Evolutionary conservation across 2,888 invertebrate genomes (phyloP).

Genomic region (Strigamia transsilvanica): DNA sequence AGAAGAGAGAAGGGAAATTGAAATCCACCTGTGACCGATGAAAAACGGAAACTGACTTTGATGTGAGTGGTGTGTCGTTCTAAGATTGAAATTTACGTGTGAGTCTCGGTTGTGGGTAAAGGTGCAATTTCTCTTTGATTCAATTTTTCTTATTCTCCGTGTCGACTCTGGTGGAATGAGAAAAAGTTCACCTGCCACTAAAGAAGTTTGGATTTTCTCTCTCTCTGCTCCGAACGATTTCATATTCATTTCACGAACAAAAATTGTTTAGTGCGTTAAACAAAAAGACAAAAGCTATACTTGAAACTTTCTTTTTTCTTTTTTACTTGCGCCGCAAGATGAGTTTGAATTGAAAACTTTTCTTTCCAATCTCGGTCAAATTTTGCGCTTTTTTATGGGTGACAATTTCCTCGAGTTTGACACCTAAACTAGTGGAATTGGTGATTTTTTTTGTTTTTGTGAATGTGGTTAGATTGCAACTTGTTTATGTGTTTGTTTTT

Average conservation of each 20-base stretch:
- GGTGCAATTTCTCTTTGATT: slow-evolving; percentile 48
- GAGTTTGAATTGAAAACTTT: slow-evolving; percentile 16
- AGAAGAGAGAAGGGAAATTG: slow-evolving; percentile 42
- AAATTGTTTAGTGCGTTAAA: slow-evolving; percentile 42
- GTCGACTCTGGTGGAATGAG: slow-evolving; percentile 49
- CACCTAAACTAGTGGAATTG: not conserved
- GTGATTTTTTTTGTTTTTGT: not conserved
- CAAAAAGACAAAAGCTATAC: slow-evolving; percentile 13
- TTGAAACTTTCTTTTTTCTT: not conserved
- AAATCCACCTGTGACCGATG: slow-evolving; percentile 49
- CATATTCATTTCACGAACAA: slow-evolving; percentile 43
- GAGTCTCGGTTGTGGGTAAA: slow-evolving; percentile 36
- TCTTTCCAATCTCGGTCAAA: slow-evolving; percentile 9
- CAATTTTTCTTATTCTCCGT: slow-evolving; percentile 43
- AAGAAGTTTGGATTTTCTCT: slow-evolving; percentile 27
- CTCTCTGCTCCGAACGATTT: not conserved
- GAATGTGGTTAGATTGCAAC: slow-evolving; percentile 24
- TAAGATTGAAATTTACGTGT: slow-evolving; percentile 44
- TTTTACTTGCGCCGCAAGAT: not conserved
- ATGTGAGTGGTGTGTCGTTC: slow-evolving; percentile 49
- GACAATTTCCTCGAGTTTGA: slow-evolving; percentile 21
- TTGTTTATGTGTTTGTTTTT: slow-evolving; percentile 41
- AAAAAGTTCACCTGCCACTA: slow-evolving; percentile 43
- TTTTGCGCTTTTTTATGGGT: not conserved
- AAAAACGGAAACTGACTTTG: slow-evolving; percentile 49